Evolutionary conservation across 2,797 vertebrate genomes (phyloP), one percentile per base, ranked within the genome.

Genomic region (Distichodus sexfasciatus): DNA sequence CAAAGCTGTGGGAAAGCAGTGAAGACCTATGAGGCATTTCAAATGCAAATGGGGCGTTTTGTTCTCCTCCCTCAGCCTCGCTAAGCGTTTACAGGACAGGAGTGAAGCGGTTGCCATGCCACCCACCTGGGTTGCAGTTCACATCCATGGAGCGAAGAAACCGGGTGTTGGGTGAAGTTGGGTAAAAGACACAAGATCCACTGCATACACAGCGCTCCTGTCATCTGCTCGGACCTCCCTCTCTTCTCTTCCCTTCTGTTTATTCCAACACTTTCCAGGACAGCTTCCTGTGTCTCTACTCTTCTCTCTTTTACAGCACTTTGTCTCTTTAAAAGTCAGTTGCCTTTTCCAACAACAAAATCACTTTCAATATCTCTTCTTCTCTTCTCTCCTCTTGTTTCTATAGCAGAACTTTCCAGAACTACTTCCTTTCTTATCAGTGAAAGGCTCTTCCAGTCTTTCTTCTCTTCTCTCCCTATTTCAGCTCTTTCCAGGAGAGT

Each of bases 61-160:
- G 24, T 59, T 40, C 59, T 29, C 70, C 70, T 28, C 29, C 55
- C 36, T n/a, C 40, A 28, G 11, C 44, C 9, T 57, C n/a, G 6
- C 29, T n/a, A 6, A 46, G 19, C 5, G 9, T 33, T 53, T 12
- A 43, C 29, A 21, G 55, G 53, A 44, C 43, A 17, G 33, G 28
- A 23, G 23, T 48, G 31, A 44, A 38, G 69, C 0, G 2, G 47
- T 69, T 65, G 28, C 11, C 70, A 85, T 69, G 69, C 74, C 74
- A 87, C 89, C 83, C 87, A 93, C 90, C 90, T 91, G 86, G 84
- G 78, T 87, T 89, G 81, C 71, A 89, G 87, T 88, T 87, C 66
- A 87, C 79, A 79, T 90, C 88, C 89, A 91, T 90, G 68, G 72
- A 65, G 75, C 59, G 61, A 69, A 77, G 75, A 78, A 12, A 41